Percentiles rank a stretch among this genome's conserved stretches.
phyloP scores from a whole-genome alignment of 1,140 invertebrate genomes.

The Papilio xuthus region DNA sequence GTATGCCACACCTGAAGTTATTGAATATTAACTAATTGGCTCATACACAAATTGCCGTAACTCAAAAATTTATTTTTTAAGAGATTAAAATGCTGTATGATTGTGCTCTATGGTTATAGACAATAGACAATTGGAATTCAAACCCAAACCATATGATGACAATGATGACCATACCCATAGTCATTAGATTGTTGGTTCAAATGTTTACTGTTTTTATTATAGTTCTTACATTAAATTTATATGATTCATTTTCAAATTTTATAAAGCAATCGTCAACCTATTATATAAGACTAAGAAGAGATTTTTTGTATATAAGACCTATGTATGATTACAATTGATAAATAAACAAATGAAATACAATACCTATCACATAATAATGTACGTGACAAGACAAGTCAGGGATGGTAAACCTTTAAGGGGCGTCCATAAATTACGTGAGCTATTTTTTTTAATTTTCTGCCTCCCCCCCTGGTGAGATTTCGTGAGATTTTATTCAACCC shows the following conservation, averaged over 20 bases:
- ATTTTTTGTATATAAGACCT: too few species aligned
- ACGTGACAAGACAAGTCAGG: too few species aligned
- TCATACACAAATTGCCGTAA: too few species aligned
- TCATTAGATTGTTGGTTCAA: background rate
- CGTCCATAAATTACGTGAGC: too few species aligned
- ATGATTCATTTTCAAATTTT: background rate
- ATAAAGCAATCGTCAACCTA: background rate
- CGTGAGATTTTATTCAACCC: too few species aligned
- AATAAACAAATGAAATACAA: background rate
- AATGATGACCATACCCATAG: background rate
- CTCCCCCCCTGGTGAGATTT: too few species aligned
- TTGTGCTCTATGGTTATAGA: too few species aligned
- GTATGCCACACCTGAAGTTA: constrained; percentile 85
- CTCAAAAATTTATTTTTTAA: background rate
- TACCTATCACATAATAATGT: too few species aligned
- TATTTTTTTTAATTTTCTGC: too few species aligned
- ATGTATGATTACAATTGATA: background rate
- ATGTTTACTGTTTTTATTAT: background rate
- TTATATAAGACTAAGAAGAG: background rate
- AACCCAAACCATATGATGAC: background rate
- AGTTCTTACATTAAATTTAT: background rate
- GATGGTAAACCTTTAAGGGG: too few species aligned
- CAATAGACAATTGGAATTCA: background rate
- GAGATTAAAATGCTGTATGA: too few species aligned
- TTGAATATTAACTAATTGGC: background rate